Evolutionary conservation across 2,113 vertebrate genomes (phyloP).

Genomic region (Rhipidura dahli): DNA sequence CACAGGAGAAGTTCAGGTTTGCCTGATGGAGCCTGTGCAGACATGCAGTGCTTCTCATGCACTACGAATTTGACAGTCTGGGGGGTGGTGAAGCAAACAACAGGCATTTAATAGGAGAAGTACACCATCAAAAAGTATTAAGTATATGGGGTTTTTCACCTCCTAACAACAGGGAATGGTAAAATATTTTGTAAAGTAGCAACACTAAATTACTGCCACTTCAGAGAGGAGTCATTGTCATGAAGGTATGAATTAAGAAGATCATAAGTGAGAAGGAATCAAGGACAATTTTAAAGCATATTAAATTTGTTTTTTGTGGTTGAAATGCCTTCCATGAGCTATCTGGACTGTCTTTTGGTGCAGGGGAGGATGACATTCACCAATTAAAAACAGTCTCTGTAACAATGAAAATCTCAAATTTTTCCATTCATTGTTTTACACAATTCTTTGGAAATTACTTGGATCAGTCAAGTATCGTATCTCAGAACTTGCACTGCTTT

Average conservation of each 20-base stretch:
- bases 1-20: background rate
- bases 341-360: background rate
- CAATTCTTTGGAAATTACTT: slow-evolving; percentile 61
- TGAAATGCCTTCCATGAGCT: background rate
- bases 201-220: background rate
- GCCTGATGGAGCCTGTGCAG: background rate
- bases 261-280: background rate
- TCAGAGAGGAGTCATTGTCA: background rate
- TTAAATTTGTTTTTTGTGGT: background rate
- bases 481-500: slow-evolving; percentile 40
- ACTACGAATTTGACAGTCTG: background rate
- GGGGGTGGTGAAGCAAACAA: background rate
- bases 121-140: background rate
- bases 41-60: background rate
- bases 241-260: background rate
- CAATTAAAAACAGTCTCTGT: background rate
- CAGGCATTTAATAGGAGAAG: background rate
- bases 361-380: background rate
- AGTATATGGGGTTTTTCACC: background rate
- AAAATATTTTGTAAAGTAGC: background rate
- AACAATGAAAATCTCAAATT: slow-evolving; percentile 49
- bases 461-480: slow-evolving; percentile 36
- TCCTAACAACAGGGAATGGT: background rate
- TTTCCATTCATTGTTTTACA: slow-evolving; percentile 42
- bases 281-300: background rate